Conservation (phyloP, 2,113 vertebrate genomes). For the Cricetomys ansorgei region DNA sequence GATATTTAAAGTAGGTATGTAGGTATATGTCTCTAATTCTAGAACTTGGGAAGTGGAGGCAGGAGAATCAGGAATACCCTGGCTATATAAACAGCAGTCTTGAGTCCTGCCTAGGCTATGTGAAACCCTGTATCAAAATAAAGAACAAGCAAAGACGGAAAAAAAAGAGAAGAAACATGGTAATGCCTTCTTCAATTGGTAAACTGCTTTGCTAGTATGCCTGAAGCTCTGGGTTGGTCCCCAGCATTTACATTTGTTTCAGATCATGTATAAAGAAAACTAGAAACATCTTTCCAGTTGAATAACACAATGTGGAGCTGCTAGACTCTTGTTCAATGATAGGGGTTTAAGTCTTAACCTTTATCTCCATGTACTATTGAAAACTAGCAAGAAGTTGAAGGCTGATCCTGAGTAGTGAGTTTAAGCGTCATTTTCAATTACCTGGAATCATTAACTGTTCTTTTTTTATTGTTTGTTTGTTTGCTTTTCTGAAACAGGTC, state of each 20-base stretch:
- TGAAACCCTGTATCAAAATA: neutral
- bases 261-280: conserved; percentile 17
- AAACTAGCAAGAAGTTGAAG: neutral
- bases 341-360: neutral
- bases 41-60: neutral
- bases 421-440: neutral
- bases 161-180: neutral
- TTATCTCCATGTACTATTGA: neutral
- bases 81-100: neutral
- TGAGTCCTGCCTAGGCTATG: neutral
- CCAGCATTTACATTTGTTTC: neutral
- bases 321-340: neutral
- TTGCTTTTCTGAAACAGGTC: neutral
- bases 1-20: neutral
- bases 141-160: neutral
- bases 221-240: neutral
- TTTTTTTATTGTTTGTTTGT: neutral
- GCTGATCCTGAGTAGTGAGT: neutral
- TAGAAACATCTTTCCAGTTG: neutral
- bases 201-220: neutral
- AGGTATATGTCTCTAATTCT: neutral
- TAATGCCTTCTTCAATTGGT: neutral
- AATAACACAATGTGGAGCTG: neutral
- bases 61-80: neutral
- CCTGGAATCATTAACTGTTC: neutral